phyloP scores from a whole-genome alignment of 2,888 invertebrate species.

The Rhyacophila evoluta region DNA sequence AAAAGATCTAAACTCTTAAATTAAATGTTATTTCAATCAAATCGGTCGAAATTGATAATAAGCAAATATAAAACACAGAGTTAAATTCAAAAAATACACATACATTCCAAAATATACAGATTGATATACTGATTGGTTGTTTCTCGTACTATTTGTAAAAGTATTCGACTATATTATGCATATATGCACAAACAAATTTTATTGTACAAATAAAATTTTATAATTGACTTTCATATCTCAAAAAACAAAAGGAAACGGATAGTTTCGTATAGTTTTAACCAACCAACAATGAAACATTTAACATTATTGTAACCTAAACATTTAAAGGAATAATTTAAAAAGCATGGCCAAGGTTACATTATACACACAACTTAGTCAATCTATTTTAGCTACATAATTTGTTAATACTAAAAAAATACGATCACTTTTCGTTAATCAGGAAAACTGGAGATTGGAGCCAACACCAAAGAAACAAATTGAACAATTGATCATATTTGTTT shows the following conservation, averaged over 20 bases:
- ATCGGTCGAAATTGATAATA: not conserved
- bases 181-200: too few relatives aligned
- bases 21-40: not conserved
- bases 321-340: not conserved
- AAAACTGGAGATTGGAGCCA: too few relatives aligned
- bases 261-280: too few relatives aligned
- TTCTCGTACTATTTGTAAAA: too few relatives aligned
- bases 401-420: not conserved
- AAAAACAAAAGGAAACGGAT: too few relatives aligned
- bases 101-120: not conserved
- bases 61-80: not conserved
- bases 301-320: not conserved
- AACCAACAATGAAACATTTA: too few relatives aligned
- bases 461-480: too few relatives aligned
- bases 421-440: too few relatives aligned
- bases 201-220: not conserved
- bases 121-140: too few relatives aligned
- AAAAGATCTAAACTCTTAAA: not conserved
- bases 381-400: not conserved
- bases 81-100: not conserved
- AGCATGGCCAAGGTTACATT: not conserved
- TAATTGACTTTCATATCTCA: not conserved
- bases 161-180: too few relatives aligned
- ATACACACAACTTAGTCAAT: not conserved
- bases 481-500: too few relatives aligned